Base-by-base conservation (phyloP, 64 coral and sea anemone species). In the Catalaphyllia jardinei region DNA sequence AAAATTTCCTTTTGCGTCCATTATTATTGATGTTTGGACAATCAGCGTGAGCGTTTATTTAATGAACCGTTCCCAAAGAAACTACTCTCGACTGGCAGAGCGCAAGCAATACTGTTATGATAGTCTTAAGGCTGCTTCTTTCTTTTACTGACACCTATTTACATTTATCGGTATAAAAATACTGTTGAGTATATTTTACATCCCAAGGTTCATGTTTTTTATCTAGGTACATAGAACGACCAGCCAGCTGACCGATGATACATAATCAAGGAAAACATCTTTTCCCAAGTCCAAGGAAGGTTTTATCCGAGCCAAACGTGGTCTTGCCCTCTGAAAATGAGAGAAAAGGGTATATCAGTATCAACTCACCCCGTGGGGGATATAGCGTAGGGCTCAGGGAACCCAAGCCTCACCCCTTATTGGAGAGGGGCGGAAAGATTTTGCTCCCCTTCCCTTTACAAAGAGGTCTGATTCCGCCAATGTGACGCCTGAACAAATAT, bases 281-380 rank as follows among this genome's bases (percentile, higher is more conserved):
- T 27, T 93, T 93, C 8, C 92, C 92, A 54, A 93, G 75, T 20
- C 92, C 92, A 83, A 93, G 92, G 69, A 93, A 93, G 0, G 92
- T 93, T n/a, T 93, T 82, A 79, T 89, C 88, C 10, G 92, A 88
- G 12, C 92, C 92, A 38, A 83, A 93, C 4, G 79, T 89, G 67
- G 80, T 77, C 33, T 38, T 93, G 31, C 92, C 92, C 20, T 88
- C 92, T 93, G 60, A 52, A 93, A 89, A 76, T 59, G n/a, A 71
- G 64, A 31, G n/a, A 72, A 52, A 46, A 46, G 42, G 3, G 4
- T 46, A 46, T 46, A 46, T 46, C 3, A 46, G 42, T 46, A 46
- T 46, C 42, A 46, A 46, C 42, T 46, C 42, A 46, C 42, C 42
- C 42, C 42, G 42, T 46, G 42, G 42, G 5, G 33, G 33, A 35